Base-by-base conservation (phyloP, 2,888 invertebrate species). In the Heliconius sara region DNA sequence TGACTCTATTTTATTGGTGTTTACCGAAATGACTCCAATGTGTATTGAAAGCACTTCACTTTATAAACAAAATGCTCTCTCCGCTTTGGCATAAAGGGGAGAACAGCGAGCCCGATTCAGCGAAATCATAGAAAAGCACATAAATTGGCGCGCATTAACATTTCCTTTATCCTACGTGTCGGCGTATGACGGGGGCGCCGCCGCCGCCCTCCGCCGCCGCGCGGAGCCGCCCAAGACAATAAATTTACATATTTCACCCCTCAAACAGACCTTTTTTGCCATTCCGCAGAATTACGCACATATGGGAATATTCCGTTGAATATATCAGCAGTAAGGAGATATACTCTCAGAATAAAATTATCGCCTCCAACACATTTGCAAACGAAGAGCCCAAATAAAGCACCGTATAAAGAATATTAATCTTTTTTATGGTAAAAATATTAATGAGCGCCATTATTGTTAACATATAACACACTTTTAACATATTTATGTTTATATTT, bases 211-310 rank as follows among this genome's bases (percentile, higher is more conserved):
- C 87, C 89, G 91, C 89, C 84, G 92, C 93, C 93, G 94, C 95
- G 60, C 74, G 57, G 90, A 84, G 92, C 93, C 94, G 94, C 95
- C 95, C 95, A 94, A 95, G 94, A 95, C 95, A 95, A 95, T 95
- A 95, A 95, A 95, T 95, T 95, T 95, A 95, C 95, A 95, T 95
- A 95, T 95, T 95, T 95, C 94, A 94, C 95, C 95, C 95, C 95
- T 94, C 94, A 93, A 94, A 94, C 93, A 94, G 95, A 95, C 95
- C 95, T 95, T 95, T 95, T 95, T 95, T 95, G 93, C 95, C 94
- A 95, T 95, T 95, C 93, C 93, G 91, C 93, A 94, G 95, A 95
- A 95, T 95, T 95, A 95, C 95, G 94, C 94, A 93, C 95, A 95
- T 95, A 95, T 95, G 95, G 95, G 95, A 95, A 95, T 95, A 95